phyloP scores from a whole-genome alignment of 2,888 invertebrate species.

The Drosophila niveifrons region DNA sequence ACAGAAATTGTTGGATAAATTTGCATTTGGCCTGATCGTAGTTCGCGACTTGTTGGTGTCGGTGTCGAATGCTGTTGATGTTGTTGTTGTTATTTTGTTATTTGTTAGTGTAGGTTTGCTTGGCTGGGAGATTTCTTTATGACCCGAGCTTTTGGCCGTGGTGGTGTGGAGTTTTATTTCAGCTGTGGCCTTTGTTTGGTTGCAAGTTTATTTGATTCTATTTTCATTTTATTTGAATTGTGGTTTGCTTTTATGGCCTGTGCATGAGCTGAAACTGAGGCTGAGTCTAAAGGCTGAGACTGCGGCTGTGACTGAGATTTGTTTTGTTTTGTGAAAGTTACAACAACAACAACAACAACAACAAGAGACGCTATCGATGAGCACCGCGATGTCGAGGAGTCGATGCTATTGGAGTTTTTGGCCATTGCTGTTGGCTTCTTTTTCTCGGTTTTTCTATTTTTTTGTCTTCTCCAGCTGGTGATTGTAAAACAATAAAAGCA shows the following conservation, averaged over 20 bases:
- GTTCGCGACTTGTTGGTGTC: constrained; percentile 63
- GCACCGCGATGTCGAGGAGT: constrained; percentile 44
- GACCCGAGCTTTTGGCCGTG: constrained; percentile 58
- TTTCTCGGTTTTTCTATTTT: not conserved
- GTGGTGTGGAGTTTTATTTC: constrained; percentile 57
- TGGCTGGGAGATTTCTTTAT: constrained; percentile 67
- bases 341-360: constrained; percentile 38
- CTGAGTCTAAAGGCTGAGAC: constrained; percentile 27
- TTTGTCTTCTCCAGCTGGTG: constrained; percentile 50
- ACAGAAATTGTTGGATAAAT: constrained; percentile 46
- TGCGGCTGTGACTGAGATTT: constrained; percentile 63
- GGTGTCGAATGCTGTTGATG: constrained; percentile 30
- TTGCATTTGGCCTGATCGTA: constrained; percentile 70
- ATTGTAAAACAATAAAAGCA: constrained; percentile 81
- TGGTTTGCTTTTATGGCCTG: constrained; percentile 76
- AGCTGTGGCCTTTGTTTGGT: constrained; percentile 71
- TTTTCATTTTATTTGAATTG: constrained; percentile 81
- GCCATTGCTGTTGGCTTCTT: constrained; percentile 15
- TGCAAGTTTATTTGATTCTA: constrained; percentile 79
- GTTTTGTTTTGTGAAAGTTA: constrained; percentile 78
- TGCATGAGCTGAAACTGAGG: constrained; percentile 44
- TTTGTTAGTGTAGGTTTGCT: not conserved
- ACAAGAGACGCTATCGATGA: constrained; percentile 57
- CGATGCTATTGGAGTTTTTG: constrained; percentile 28
- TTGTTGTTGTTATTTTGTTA: constrained; percentile 5